A percentile compares a stretch with the other conserved stretches of the same genome.
Conservation (phyloP, 2,113 vertebrate species). For the Lota lota region DNA sequence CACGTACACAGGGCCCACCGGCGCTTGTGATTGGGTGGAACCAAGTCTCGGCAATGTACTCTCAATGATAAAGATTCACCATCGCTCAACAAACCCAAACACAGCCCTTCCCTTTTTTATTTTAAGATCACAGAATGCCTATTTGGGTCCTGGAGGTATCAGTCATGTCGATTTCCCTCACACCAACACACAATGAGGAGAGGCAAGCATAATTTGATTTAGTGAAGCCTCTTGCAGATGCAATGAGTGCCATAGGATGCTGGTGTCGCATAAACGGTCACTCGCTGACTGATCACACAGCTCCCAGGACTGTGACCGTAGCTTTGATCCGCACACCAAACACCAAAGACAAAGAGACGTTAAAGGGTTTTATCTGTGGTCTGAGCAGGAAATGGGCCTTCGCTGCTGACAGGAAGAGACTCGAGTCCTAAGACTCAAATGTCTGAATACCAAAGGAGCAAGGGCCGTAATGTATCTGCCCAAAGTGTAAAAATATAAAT, state of each 20-base stretch:
- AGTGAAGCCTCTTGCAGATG: conserved; percentile 51
- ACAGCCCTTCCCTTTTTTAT: background rate
- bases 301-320: conserved; percentile 22
- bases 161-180: background rate
- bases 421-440: conserved; percentile 18
- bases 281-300: conserved; percentile 46
- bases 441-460: conserved; percentile 3
- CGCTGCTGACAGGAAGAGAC: conserved; percentile 43
- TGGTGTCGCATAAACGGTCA: conserved; percentile 50
- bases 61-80: too few relatives aligned
- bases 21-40: too few relatives aligned
- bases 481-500: background rate
- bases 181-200: background rate
- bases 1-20: too few relatives aligned
- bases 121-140: conserved; percentile 14
- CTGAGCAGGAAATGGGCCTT: conserved; percentile 42
- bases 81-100: too few relatives aligned
- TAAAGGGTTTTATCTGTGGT: conserved; percentile 38
- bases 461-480: background rate
- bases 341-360: conserved; percentile 53
- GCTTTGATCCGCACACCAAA: conserved; percentile 59
- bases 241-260: conserved; percentile 41
- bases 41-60: too few relatives aligned
- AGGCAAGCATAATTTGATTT: conserved; percentile 30
- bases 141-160: background rate